Percentiles rank a stretch among this genome's conserved stretches.
These are phyloP conservation scores for Zaprionus lachaisei DNA, from an alignment of 1,140 invertebrate species.

Conservation along the genomic window DNA sequence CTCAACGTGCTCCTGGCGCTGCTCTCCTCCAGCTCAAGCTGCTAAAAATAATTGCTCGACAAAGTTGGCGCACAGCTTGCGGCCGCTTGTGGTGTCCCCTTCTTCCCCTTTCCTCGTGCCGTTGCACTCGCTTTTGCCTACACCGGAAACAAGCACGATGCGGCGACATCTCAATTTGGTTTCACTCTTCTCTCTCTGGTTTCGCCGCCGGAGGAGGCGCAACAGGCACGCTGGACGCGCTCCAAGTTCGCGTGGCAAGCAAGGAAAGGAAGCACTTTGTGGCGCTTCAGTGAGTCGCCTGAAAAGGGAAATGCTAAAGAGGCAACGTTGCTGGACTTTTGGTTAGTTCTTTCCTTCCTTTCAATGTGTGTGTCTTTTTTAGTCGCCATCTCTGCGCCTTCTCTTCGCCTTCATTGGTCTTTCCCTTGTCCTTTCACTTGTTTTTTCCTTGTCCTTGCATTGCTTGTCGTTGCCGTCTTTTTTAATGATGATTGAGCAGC, in stretches of 20 bases:
- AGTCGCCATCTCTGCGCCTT: not conserved
- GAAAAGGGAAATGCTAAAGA: constrained; percentile 59
- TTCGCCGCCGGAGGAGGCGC: not conserved
- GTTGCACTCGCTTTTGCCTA: constrained; percentile 33
- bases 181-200: constrained; percentile 24
- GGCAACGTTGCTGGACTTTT: constrained; percentile 47
- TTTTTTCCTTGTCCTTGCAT: not conserved
- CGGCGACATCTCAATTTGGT: constrained; percentile 68
- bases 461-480: constrained; percentile 25
- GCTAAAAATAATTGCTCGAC: constrained; percentile 78
- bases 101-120: not conserved
- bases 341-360: constrained; percentile 26
- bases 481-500: constrained; percentile 78
- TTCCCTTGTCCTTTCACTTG: not conserved
- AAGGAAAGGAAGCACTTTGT: constrained; percentile 70
- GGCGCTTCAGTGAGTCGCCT: constrained; percentile 70
- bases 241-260: no score
- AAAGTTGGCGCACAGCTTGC: constrained; percentile 71
- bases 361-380: constrained; percentile 2
- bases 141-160: constrained; percentile 55
- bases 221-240: constrained; percentile 28
- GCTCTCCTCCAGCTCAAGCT: constrained; percentile 12
- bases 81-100: constrained; percentile 13
- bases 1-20: not conserved
- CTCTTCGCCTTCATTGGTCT: not conserved